Conservation (phyloP, 2,113 vertebrate genomes). For the Sebastes fasciatus region DNA sequence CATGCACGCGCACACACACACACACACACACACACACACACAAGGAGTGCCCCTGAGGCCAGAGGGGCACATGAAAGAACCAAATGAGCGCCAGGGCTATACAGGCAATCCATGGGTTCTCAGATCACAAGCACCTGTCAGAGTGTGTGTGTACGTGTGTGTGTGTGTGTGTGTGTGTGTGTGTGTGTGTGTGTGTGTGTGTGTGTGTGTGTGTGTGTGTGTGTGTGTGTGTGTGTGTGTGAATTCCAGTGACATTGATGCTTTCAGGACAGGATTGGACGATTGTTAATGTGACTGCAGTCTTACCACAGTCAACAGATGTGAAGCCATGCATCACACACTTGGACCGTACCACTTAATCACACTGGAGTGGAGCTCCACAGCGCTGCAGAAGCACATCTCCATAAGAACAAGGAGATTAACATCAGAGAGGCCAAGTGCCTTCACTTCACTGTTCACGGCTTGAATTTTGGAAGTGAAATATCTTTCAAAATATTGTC, state of each 20-base stretch:
- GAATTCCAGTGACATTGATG: neutral
- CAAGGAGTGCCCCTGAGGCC: conserved; percentile 53
- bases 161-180: conserved; percentile 7
- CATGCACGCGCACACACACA: conserved; percentile 17
- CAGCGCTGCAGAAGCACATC: neutral
- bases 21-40: conserved; percentile 21
- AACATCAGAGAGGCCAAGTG: conserved; percentile 7
- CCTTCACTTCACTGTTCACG: neutral
- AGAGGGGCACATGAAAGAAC: conserved; percentile 57
- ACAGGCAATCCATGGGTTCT: conserved; percentile 17
- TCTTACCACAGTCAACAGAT: conserved; percentile 17
- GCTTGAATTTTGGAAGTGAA: neutral
- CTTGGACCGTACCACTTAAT: neutral
- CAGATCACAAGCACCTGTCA: conserved; percentile 56
- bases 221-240: neutral
- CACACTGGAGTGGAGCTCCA: conserved; percentile 15
- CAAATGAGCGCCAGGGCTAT: conserved; percentile 15
- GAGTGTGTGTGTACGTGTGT: conserved; percentile 11
- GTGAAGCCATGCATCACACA: neutral
- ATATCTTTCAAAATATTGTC: neutral
- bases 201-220: conserved; percentile 1
- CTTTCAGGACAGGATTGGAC: conserved; percentile 14
- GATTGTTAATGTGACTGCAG: conserved; percentile 10
- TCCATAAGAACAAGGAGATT: conserved; percentile 12
- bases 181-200: conserved; percentile 13